Percentiles rank a stretch among this genome's conserved stretches.
These are phyloP conservation scores for Odontamblyopus lacepedii DNA, from an alignment of 2,797 vertebrate genomes.

Conservation along the genomic window DNA sequence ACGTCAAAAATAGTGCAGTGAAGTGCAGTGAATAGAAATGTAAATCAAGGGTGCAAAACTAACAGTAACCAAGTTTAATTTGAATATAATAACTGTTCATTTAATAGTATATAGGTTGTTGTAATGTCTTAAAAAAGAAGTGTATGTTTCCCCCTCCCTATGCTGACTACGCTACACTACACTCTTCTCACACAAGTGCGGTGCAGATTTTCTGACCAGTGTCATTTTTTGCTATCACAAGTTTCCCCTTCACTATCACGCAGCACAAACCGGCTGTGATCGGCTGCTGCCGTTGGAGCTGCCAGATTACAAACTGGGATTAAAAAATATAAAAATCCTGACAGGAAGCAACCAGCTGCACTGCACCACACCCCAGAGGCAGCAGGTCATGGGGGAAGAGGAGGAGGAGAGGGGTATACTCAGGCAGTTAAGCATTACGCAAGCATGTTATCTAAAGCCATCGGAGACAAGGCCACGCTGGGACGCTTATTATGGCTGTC, in stretches of 20 bases:
- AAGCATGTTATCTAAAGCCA: constrained; percentile 67
- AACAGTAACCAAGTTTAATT: no score
- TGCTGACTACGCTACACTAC: no score
- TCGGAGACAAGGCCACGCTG: constrained; percentile 58
- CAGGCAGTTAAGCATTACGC: constrained; percentile 60
- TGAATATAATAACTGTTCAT: no score
- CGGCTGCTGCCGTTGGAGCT: constrained; percentile 62
- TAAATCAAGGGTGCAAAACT: no score
- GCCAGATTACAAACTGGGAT: constrained; percentile 71
- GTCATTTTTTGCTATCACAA: constrained; percentile 61
- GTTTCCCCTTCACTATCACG: constrained; percentile 62
- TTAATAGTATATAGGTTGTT: no score
- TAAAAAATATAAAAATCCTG: constrained; percentile 57
- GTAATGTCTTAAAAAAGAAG: no score
- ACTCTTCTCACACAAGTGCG: constrained; percentile 17
- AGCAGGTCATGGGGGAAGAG: constrained; percentile 42
- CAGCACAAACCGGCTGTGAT: constrained; percentile 56
- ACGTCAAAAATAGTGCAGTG: no score
- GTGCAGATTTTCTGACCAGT: constrained; percentile 35
- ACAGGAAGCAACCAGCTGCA: constrained; percentile 52
- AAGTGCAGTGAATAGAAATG: no score
- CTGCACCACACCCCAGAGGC: constrained; percentile 47
- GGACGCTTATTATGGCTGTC: constrained; percentile 61
- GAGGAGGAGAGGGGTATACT: constrained; percentile 33
- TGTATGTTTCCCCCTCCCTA: no score